These are phyloP conservation scores for Synaphobranchus kaupii DNA, from an alignment of 2,797 vertebrate species.

Conservation along the genomic window DNA sequence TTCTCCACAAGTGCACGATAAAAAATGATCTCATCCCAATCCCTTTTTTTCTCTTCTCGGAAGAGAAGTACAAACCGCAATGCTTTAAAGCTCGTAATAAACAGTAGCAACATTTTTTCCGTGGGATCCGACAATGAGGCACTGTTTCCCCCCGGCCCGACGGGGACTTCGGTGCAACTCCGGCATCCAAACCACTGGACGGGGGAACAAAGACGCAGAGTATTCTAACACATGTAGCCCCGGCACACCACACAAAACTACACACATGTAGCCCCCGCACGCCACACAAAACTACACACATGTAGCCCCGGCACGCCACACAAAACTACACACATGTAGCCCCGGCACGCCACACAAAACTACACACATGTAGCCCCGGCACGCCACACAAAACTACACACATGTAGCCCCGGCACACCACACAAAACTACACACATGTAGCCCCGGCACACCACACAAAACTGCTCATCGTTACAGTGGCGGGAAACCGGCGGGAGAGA, in stretches of 20 bases:
- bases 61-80: constrained; percentile 52
- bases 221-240: constrained; percentile 53
- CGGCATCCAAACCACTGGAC: constrained; percentile 49
- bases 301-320: background rate
- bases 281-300: constrained; percentile 42
- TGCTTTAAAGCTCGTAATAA: constrained; percentile 66
- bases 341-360: constrained; percentile 36
- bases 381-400: constrained; percentile 31
- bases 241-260: constrained; percentile 34
- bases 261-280: too few relatives aligned
- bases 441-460: constrained; percentile 21
- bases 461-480: constrained; percentile 51
- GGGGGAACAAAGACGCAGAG: constrained; percentile 42
- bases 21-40: constrained; percentile 74
- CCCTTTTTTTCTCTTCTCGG: constrained; percentile 52
- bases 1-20: constrained; percentile 75
- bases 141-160: constrained; percentile 76
- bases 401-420: constrained; percentile 40
- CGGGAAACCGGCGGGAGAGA: constrained; percentile 30
- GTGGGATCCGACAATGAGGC: constrained; percentile 74
- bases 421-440: background rate
- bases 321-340: constrained; percentile 39
- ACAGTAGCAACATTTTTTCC: constrained; percentile 71
- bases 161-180: constrained; percentile 70
- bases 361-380: too few relatives aligned